Evolutionary conservation across 2,113 vertebrate genomes (phyloP).

Genomic region (Danionella cerebrum): DNA sequence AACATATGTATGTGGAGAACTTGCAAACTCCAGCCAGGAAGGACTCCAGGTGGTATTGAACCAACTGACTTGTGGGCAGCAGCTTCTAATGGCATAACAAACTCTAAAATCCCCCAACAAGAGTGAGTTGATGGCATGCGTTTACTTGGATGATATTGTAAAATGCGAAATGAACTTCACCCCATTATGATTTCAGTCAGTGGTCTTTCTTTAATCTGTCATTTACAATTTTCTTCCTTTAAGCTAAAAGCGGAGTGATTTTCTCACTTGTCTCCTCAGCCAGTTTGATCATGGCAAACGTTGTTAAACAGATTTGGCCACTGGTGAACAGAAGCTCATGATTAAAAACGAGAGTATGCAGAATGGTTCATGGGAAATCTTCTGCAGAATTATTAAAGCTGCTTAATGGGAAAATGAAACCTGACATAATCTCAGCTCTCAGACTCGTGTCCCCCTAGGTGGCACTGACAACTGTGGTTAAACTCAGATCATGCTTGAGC

Average conservation of each 20-base stretch:
- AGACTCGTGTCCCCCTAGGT: slow-evolving; percentile 53
- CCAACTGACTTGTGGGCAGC: too few species aligned
- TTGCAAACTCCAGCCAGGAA: too few species aligned
- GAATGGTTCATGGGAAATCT: slow-evolving; percentile 57
- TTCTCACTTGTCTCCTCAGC: slow-evolving; percentile 45
- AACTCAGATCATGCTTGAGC: slow-evolving; percentile 59
- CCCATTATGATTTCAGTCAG: too few species aligned
- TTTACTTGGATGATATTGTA: too few species aligned
- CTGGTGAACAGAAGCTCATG: slow-evolving; percentile 61
- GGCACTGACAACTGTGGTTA: slow-evolving; percentile 60
- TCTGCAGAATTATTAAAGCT: slow-evolving; percentile 53
- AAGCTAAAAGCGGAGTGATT: slow-evolving; percentile 23
- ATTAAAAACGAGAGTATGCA: slow-evolving; percentile 55
- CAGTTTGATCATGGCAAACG: slow-evolving; percentile 47
- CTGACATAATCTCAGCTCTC: slow-evolving; percentile 57
- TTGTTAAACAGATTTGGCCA: slow-evolving; percentile 54
- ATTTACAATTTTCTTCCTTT: neutral
- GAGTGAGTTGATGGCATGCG: too few species aligned
- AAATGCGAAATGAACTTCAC: too few species aligned
- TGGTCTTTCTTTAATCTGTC: neutral
- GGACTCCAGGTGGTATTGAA: too few species aligned
- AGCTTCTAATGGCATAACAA: too few species aligned
- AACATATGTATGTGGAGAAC: too few species aligned
- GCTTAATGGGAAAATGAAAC: slow-evolving; percentile 59
- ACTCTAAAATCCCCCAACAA: too few species aligned